Evolutionary conservation across 2,113 vertebrate genomes (phyloP).

Genomic region (Anarhynchus alexandrinus): DNA sequence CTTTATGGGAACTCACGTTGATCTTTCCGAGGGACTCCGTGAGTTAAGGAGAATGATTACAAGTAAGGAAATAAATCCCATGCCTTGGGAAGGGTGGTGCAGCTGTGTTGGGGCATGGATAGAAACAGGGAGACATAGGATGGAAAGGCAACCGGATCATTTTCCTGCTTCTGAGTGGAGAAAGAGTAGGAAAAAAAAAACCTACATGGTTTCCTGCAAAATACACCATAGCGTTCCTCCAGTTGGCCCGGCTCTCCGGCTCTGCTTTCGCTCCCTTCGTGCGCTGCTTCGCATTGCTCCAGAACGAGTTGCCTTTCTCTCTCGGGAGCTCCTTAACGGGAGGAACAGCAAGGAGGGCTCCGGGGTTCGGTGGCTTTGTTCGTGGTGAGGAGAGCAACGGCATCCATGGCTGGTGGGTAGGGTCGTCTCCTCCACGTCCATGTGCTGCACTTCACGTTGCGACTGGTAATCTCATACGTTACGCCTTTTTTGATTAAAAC

Average conservation of each 20-base stretch:
- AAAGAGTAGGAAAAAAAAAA: background rate
- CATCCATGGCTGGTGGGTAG: background rate
- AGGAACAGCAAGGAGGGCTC: background rate
- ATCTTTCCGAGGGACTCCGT: background rate
- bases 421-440: background rate
- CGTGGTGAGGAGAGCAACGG: background rate
- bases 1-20: background rate
- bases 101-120: background rate
- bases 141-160: background rate
- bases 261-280: background rate
- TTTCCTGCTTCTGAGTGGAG: background rate
- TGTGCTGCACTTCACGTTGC: background rate
- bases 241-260: background rate
- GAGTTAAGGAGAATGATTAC: background rate
- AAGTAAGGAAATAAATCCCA: no score
- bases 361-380: background rate
- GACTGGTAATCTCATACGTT: accelerated
- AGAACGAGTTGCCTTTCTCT: accelerated
- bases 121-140: background rate
- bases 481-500: accelerated
- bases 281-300: background rate
- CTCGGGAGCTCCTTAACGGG: background rate
- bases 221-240: background rate
- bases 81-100: background rate
- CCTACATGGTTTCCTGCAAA: background rate